A percentile compares a stretch with the other conserved stretches of the same genome.
phyloP scores from a whole-genome alignment of 1,140 invertebrate genomes.

The Popillia japonica region DNA sequence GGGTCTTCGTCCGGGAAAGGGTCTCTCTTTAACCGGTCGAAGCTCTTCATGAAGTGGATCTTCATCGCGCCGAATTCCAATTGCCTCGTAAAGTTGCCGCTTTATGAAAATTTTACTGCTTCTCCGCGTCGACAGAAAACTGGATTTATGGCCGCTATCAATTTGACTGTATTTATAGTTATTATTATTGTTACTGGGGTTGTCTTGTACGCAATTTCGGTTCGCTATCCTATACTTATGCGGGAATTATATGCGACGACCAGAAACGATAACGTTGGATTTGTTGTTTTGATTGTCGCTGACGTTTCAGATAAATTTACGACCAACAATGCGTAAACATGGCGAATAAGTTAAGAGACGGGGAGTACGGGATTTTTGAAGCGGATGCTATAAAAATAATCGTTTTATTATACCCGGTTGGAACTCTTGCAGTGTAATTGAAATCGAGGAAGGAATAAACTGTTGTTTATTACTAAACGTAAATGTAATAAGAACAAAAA shows the following conservation, averaged over 20 bases:
- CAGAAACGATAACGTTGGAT: not conserved
- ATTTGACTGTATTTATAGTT: slow-evolving; percentile 1
- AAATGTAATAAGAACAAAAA: too few relatives aligned
- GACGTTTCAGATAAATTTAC: not conserved
- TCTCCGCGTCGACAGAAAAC: not conserved
- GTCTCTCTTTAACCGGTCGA: not conserved
- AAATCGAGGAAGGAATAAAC: too few relatives aligned
- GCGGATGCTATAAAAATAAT: too few relatives aligned
- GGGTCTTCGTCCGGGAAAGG: not conserved
- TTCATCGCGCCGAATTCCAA: not conserved
- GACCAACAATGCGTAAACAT: not conserved
- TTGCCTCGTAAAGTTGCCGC: not conserved
- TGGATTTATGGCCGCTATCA: not conserved
- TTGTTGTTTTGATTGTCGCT: not conserved
- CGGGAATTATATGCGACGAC: not conserved
- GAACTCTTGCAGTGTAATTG: too few relatives aligned
- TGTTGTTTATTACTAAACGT: too few relatives aligned
- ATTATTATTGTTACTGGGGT: slow-evolving; percentile 1
- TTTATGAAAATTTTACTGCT: slow-evolving; percentile 12
- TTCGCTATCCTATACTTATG: not conserved
- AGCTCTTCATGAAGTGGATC: not conserved
- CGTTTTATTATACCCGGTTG: too few relatives aligned
- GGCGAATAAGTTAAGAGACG: not conserved
- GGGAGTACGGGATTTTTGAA: too few relatives aligned
- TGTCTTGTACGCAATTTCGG: not conserved